Evolutionary conservation across 2,888 invertebrate genomes (phyloP), one percentile per base, ranked within the genome.

Genomic region (Lordiphosa andalusiaca): DNA sequence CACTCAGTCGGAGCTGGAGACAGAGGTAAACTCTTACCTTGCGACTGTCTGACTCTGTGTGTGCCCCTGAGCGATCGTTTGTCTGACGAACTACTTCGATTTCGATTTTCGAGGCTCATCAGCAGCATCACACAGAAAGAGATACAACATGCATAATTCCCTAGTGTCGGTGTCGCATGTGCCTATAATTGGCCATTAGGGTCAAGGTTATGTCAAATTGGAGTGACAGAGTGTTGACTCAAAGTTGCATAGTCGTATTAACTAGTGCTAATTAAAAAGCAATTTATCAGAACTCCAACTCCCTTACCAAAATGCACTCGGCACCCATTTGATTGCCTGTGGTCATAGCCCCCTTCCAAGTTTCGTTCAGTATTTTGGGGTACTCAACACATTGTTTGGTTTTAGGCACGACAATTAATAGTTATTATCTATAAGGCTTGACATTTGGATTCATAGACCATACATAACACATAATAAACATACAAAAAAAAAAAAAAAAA

Each of bases 1-100:
- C 88, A 88, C 85, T 86, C 87, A 76, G 87, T 86, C 86, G 87
- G 76, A 81, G 74, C 73, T 72, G 71, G 70, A 71, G 67, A 67
- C 69, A 61, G 25, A 35, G 44, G 51, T 49, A 6, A n/a, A 16
- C 30, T 42, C 53, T 16, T 4, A 21, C 55, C 41, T 25, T 40
- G 37, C 42, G 47, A 37, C 23, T 36, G 33, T 76, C 86, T 81
- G 51, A 30, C 21, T 48, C 47, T 56, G 52, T 73, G 60, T 60
- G 63, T 75, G 82, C 76, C 78, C 71, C 73, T 67, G 73, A 75
- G 81, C 73, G 73, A 80, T 73, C 80, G 48, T 42, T 50, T 35
- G 59, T 59, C 58, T 67, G 64, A 50, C 60, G 74, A 65, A 73
- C 75, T 76, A 71, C 73, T 80, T 71, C 65, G 74, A 86, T 81